Base-by-base conservation (phyloP, 2,797 vertebrate species). In the Nyctibius grandis region DNA sequence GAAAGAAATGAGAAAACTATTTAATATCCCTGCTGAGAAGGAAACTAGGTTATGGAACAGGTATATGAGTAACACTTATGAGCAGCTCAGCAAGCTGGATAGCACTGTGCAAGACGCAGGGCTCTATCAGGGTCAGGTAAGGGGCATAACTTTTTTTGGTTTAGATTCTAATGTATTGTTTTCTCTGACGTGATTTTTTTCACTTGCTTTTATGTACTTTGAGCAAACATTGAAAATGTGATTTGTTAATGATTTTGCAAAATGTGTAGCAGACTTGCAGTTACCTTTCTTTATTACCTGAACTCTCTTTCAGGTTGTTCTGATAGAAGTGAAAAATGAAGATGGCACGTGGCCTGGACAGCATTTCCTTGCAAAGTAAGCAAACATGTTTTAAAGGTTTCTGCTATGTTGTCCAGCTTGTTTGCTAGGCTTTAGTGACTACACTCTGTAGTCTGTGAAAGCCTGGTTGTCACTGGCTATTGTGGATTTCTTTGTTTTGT, bases 261-360 rank as follows among this genome's bases (percentile, higher is more conserved):
- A 83, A 59, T 8, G 16, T 48, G 21, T 88, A 14, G 54, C 56
- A 42, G 56, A 47, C 45, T 59, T 50, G 42, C 65, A 47, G 38
- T 75, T 85, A 42, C 34, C 31, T 77, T 67, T 50, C 68, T 70
- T 64, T 82, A 40, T 90, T 72, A 75, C 31, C 28, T 85, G 94
- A 65, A 68, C 85, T 94, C 54, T 95, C 97, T 98, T 94, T 79
- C 96, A 99, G 99, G 98, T 99, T 85, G 98, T 99, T 95, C 98
- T 99, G 75, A 99, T 99, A 96, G 99, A 99, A 97, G 98, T 98
- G 87, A 99, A 98, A 97, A 99, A 99, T 91, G 99, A 99, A 93
- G 99, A 99, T 96, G 99, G 99, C 88, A 99, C 98, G 0, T 99
- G 99, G 99, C 99, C 99, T 78, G 98, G 98, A 96, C 99, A 99